A percentile compares a stretch with the other conserved stretches of the same genome.
Evolutionary conservation across 1,140 invertebrate species (phyloP).

Genomic region (Eueides isabella): DNA sequence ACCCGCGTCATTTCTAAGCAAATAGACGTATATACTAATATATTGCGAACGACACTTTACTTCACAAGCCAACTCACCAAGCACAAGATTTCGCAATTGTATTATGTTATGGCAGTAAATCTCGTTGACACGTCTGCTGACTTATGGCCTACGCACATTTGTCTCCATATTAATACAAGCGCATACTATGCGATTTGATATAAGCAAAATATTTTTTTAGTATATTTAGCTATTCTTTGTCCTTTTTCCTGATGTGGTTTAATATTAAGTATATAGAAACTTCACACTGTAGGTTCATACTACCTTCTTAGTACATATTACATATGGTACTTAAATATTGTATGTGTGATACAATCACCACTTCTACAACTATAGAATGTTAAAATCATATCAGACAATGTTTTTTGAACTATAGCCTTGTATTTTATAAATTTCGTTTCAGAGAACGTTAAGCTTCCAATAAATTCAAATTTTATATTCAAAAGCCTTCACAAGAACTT

Average conservation of each 20-base stretch:
- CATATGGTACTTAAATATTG: too few relatives aligned
- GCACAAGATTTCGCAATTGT: conserved; percentile 48
- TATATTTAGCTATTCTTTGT: background rate
- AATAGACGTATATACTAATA: conserved; percentile 29
- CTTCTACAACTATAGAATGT: too few relatives aligned
- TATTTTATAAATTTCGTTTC: too few relatives aligned
- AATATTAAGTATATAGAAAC: background rate
- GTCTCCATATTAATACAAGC: conserved; percentile 13
- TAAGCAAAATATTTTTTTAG: background rate
- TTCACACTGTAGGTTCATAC: too few relatives aligned
- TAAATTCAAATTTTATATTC: background rate
- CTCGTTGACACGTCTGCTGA: conserved; percentile 44
- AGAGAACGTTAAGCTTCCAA: background rate
- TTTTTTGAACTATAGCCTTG: too few relatives aligned
- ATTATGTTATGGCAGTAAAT: conserved; percentile 44
- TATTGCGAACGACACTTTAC: conserved; percentile 35
- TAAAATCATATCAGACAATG: too few relatives aligned
- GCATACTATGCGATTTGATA: background rate
- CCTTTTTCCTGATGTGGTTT: background rate
- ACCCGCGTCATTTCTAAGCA: conserved; percentile 22
- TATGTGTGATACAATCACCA: too few relatives aligned
- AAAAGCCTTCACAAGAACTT: background rate
- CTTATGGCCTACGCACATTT: conserved; percentile 40
- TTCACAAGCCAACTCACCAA: conserved; percentile 38
- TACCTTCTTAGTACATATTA: too few relatives aligned